These are phyloP conservation scores for Brachyistius frenatus DNA, from an alignment of 2,113 vertebrate genomes.

Conservation along the genomic window DNA sequence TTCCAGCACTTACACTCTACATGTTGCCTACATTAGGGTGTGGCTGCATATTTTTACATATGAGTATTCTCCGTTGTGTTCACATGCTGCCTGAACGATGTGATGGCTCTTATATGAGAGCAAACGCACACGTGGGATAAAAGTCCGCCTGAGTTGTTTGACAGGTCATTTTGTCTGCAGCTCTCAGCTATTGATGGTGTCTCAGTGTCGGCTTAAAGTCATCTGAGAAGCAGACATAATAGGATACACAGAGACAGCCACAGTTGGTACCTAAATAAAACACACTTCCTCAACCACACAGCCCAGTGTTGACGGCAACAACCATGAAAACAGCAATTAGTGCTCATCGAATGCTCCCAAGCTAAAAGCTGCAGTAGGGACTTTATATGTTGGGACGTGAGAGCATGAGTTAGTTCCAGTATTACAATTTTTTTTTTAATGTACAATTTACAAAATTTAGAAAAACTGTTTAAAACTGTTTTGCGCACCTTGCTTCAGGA, in stretches of 20 bases:
- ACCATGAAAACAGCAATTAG: slow-evolving; percentile 50
- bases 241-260: slow-evolving; percentile 34
- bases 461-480: too few species aligned
- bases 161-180: slow-evolving; percentile 25
- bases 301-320: background rate
- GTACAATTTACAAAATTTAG: too few species aligned
- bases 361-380: background rate
- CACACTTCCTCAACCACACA: slow-evolving; percentile 19
- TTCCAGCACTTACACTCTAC: background rate
- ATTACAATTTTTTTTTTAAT: too few species aligned
- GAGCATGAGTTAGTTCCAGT: too few species aligned
- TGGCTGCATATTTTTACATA: slow-evolving; percentile 51
- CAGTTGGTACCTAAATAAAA: slow-evolving; percentile 40
- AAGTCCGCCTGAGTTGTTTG: slow-evolving; percentile 25
- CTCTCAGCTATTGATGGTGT: slow-evolving; percentile 23
- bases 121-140: slow-evolving; percentile 31
- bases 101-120: background rate
- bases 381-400: too few species aligned
- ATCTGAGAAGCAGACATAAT: slow-evolving; percentile 59
- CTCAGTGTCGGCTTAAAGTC: slow-evolving; percentile 18
- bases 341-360: background rate
- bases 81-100: slow-evolving; percentile 40
- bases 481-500: too few species aligned
- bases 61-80: slow-evolving; percentile 21
- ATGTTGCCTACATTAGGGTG: slow-evolving; percentile 21